Evolutionary conservation across 2,888 invertebrate species (phyloP), one percentile per base, ranked within the genome.

Genomic region (Hypselothyrea guttata): DNA sequence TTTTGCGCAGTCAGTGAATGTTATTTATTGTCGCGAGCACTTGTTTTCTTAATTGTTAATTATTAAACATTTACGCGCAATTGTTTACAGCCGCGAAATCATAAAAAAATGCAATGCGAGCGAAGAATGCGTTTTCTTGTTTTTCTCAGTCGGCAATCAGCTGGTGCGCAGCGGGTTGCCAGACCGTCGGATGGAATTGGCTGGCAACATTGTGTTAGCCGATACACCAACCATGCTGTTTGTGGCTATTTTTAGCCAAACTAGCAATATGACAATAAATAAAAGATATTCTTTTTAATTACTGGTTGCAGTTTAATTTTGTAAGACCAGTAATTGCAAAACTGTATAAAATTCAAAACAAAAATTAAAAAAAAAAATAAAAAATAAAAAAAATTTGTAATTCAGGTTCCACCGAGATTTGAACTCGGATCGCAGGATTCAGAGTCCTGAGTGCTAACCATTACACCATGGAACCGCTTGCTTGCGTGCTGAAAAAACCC

Each of bases 361-460:
- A n/a, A n/a, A n/a, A 22, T 22, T 22, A 22, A 7, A 33, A 13
- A 28, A 18, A 37, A 7, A 8, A 5, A 11, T 38, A 12, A 13
- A 7, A 40, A 46, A 53, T 47, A 18, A 33, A 27, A 0, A 1
- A 37, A 7, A n/a, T 0, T 2, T 7, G 5, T 0, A 1, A 1
- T 2, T 12, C 13, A 89, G 89, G 90, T 90, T 86, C 88, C 89
- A 89, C 90, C 90, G 90, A 90, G 90, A 90, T 88, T 90, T 90
- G 90, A 90, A 90, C 90, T 90, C 90, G 90, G 90, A 90, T 90
- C 89, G 89, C 90, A 88, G 90, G 90, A 90, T 90, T 90, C 90
- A 90, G 89, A 90, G 91, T 91, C 91, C 91, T 90, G 90, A 91
- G 91, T 91, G 91, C 91, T 91, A 90, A 91, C 91, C 91, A 90